Conservation (phyloP, 1,140 invertebrate species). For the Neodiprion pinetum region DNA sequence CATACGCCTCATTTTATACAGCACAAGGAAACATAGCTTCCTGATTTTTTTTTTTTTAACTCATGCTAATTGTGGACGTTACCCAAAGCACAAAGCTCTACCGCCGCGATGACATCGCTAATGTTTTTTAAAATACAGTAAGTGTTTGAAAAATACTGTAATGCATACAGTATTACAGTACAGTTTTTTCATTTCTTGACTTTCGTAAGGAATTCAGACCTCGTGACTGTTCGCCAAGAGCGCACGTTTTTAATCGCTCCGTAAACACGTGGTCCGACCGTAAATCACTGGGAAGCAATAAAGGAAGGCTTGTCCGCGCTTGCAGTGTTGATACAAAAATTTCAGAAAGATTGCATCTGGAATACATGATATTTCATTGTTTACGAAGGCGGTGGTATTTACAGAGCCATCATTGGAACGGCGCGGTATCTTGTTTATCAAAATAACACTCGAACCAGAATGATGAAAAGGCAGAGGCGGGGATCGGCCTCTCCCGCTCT, state of each 20-base stretch:
- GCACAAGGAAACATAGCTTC: no score
- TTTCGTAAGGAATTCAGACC: no score
- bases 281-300: background rate
- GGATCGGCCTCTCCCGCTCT: background rate
- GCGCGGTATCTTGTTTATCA: background rate
- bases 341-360: background rate
- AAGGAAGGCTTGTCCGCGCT: background rate
- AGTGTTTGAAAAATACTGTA: no score
- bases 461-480: background rate
- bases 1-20: background rate
- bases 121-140: no score
- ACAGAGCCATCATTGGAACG: background rate
- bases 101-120: no score
- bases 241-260: background rate
- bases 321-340: background rate
- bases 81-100: no score
- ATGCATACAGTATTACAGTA: no score
- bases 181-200: no score
- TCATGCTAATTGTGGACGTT: no score
- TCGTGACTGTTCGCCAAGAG: background rate
- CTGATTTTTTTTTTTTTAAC: no score
- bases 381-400: background rate
- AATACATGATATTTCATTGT: background rate
- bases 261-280: background rate
- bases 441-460: slow-evolving; percentile 7